Conservation (phyloP, 1,140 invertebrate species). For the Tetramorium parvispinum region DNA sequence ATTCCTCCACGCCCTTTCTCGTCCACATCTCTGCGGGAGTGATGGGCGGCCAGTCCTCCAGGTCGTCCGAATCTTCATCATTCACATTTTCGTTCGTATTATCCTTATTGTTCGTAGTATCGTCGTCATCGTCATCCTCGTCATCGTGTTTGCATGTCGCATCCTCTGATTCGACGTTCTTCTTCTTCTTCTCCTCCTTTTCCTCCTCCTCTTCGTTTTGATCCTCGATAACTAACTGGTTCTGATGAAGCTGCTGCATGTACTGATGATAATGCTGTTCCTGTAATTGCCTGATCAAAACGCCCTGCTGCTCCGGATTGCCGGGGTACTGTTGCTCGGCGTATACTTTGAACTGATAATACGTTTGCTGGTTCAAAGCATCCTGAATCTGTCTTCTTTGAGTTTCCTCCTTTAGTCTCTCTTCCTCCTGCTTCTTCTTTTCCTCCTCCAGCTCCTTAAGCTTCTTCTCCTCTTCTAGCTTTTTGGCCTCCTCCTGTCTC, state of each 20-base stretch:
- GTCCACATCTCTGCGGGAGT: conserved; percentile 98
- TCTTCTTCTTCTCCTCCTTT: conserved; percentile 12
- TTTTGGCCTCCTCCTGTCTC: conserved; percentile 85
- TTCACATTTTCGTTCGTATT: conserved; percentile 54
- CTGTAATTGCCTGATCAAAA: conserved; percentile 96
- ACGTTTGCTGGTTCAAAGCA: conserved; percentile 98
- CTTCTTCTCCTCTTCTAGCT: conserved; percentile 85
- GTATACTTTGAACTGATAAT: conserved; percentile 96
- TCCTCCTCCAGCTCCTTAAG: conserved; percentile 88
- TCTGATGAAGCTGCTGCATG: conserved; percentile 94
- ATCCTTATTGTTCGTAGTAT: background rate
- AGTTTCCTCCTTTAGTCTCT: conserved; percentile 87
- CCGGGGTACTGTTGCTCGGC: conserved; percentile 98
- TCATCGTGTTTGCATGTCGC: conserved; percentile 61
- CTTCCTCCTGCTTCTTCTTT: conserved; percentile 87
- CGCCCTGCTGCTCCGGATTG: conserved; percentile 96
- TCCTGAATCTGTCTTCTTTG: conserved; percentile 95
- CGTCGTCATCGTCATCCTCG: conserved; percentile 51
- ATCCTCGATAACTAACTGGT: conserved; percentile 88
- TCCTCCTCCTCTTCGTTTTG: conserved; percentile 79
- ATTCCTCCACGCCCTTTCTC: conserved; percentile 94
- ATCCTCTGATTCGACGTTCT: conserved; percentile 53
- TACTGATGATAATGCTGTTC: conserved; percentile 99
- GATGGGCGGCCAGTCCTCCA: conserved; percentile 85
- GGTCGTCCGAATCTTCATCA: conserved; percentile 83